phyloP scores from a whole-genome alignment of 37 sponge, comb jelly and placozoan genomes.

The Oscarella lobularis region DNA sequence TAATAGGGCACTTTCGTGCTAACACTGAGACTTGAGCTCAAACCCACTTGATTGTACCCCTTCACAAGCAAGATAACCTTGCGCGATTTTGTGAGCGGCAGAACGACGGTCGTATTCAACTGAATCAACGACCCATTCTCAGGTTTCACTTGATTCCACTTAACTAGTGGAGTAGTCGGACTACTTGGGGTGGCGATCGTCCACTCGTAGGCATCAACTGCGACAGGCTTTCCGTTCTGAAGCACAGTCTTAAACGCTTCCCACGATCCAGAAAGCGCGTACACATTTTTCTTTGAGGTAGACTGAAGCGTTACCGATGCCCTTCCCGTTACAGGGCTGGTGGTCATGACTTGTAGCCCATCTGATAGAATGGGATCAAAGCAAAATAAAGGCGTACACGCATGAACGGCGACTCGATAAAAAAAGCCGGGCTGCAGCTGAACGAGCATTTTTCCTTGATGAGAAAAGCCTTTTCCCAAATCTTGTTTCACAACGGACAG shows the following conservation, averaged over 20 bases:
- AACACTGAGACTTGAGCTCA: neutral
- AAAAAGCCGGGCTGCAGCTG: neutral
- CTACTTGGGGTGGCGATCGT: neutral
- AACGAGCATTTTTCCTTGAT: neutral
- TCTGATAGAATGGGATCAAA: neutral
- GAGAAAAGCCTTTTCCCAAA: neutral
- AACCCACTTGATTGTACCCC: neutral
- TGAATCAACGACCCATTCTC: neutral
- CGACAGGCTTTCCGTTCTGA: neutral
- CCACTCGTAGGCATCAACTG: neutral
- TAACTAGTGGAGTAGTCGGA: too few species aligned
- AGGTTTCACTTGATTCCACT: too few species aligned
- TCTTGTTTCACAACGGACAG: neutral
- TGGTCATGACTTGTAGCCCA: neutral
- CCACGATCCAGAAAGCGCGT: neutral
- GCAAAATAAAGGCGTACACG: neutral
- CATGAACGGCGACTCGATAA: neutral
- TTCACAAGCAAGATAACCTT: neutral
- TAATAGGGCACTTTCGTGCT: neutral
- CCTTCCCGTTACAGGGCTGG: neutral
- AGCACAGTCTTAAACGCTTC: neutral
- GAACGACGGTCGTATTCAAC: neutral
- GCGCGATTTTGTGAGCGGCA: neutral
- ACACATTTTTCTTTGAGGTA: neutral
- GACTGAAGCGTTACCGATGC: neutral